Base-by-base conservation (phyloP, 2,797 vertebrate genomes). In the Nannoperca australis region DNA sequence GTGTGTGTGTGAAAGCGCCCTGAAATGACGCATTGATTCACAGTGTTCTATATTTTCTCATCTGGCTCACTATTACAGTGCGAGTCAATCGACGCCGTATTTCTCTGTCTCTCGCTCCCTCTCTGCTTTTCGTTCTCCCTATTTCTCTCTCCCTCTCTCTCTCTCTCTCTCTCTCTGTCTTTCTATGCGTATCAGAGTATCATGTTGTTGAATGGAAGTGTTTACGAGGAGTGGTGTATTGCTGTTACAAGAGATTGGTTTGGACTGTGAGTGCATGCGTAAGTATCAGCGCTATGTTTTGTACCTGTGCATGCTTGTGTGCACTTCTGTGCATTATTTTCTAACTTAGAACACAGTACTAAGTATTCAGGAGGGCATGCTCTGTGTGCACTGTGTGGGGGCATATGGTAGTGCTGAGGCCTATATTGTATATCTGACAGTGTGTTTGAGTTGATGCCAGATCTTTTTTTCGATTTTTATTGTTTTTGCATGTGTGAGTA, bases 1-100 rank as follows among this genome's bases (percentile, higher is more conserved):
- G 70, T 69, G 79, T 67, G 68, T 85, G 83, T 83, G 78, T 78
- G 83, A 81, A 89, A 80, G 84, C 32, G 32, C 87, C 89, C 87
- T 87, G 88, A 93, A 94, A 95, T 93, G 88, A 93, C 70, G 85
- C 92, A 94, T 94, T 89, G 93, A 95, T 94, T 94, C 88, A 85
- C 82, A 77, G 84, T 84, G 84, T 89, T 92, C 87, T 88, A 93
- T 90, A 90, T 93, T 92, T 93, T 93, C 90, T 91, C 90, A 90
- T 93, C 91, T 92, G 89, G 89, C 89, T 93, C 88, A 89, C 86
- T 89, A 91, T 92, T 91, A 92, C 87, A 92, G 82, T 82, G 87
- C 80, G 70, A 92, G 91, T 92, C 93, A 90, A 90, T 92, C 62
- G 83, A 87, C 83, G 63, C 76, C 59, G 62, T 84, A 84, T 91